Conservation (phyloP, 1,140 invertebrate genomes). For the Callitettix versicolor region DNA sequence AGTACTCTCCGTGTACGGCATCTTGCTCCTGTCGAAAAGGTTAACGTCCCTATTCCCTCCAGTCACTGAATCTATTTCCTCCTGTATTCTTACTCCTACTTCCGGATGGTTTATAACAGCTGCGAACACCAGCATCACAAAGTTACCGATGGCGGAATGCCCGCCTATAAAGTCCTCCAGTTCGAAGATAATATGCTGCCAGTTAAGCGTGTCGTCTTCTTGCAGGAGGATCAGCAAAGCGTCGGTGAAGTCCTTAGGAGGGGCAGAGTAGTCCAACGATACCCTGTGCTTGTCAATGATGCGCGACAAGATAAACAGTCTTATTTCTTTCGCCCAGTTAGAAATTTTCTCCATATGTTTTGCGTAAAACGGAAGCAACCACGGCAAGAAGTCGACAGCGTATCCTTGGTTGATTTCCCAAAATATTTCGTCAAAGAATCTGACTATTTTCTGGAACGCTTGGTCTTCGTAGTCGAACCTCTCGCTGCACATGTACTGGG, state of each 20-base stretch:
- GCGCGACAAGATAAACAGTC: constrained; percentile 59
- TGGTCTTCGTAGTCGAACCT: constrained; percentile 55
- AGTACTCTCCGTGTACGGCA: constrained; percentile 75
- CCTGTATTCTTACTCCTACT: constrained; percentile 50
- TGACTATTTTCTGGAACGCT: constrained; percentile 51
- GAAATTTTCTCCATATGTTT: constrained; percentile 55
- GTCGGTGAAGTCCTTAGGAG: constrained; percentile 58
- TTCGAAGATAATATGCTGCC: constrained; percentile 65
- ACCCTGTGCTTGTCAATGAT: constrained; percentile 48
- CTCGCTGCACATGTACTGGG: constrained; percentile 69
- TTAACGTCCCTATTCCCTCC: constrained; percentile 42
- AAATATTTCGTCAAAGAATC: constrained; percentile 74
- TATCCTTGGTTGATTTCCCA: constrained; percentile 84
- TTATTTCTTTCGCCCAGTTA: constrained; percentile 52
- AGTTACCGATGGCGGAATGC: constrained; percentile 73
- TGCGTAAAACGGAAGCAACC: constrained; percentile 59
- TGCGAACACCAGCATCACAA: constrained; percentile 62
- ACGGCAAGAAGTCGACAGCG: constrained; percentile 75
- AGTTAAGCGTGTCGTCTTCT: constrained; percentile 48
- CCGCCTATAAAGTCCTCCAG: constrained; percentile 78
- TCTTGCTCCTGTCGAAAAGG: constrained; percentile 48
- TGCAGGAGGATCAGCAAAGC: constrained; percentile 54
- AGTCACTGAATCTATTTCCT: constrained; percentile 54
- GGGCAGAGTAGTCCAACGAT: constrained; percentile 40
- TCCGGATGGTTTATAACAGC: constrained; percentile 50